Conservation (phyloP, 2,113 vertebrate species). For the Tiliqua scincoides region DNA sequence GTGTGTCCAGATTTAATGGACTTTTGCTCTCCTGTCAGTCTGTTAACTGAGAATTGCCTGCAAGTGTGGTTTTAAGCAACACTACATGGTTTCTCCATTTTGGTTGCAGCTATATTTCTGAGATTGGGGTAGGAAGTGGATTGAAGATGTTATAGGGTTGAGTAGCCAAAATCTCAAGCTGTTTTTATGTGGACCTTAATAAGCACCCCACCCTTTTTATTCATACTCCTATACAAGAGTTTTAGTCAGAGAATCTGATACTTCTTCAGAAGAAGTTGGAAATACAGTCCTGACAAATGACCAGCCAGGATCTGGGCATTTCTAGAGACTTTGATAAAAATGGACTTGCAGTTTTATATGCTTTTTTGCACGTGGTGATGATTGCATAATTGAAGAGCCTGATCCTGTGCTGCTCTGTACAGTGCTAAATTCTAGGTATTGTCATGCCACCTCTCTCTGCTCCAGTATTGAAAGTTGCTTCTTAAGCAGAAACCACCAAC, state of each 20-base stretch:
- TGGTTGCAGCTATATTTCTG: background rate
- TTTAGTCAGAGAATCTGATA: background rate
- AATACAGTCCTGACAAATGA: background rate
- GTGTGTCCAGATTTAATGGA: no score
- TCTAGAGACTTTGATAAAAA: background rate
- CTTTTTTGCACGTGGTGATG: background rate
- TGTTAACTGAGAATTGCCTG: no score
- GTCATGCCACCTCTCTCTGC: background rate
- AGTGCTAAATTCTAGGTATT: background rate
- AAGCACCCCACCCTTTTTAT: background rate
- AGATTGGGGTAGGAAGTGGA: background rate
- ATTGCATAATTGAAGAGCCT: background rate
- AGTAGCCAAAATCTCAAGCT: background rate
- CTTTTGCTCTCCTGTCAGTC: no score
- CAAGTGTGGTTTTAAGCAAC: background rate
- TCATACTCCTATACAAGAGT: background rate
- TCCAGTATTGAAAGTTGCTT: background rate
- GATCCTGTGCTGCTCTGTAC: background rate
- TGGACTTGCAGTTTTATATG: background rate
- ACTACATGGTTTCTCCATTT: background rate
- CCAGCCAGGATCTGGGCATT: background rate
- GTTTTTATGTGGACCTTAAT: background rate
- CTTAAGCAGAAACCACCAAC: background rate
- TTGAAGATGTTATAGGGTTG: no score
- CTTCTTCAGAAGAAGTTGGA: background rate